phyloP scores from a whole-genome alignment of 1,140 invertebrate genomes.

The Cotesia chilonis region DNA sequence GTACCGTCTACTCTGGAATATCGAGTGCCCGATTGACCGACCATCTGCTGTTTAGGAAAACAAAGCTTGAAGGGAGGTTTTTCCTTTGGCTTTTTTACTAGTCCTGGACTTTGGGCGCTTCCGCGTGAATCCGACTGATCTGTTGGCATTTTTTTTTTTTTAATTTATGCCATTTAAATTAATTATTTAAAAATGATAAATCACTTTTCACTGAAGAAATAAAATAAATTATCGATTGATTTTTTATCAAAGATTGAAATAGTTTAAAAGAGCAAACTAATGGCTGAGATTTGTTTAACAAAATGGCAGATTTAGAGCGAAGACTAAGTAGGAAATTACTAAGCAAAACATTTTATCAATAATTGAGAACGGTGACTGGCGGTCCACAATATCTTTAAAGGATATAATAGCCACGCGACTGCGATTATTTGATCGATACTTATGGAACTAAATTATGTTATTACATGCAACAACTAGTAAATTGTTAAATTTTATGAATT shows the following conservation, averaged over 20 bases:
- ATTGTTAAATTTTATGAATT: neutral
- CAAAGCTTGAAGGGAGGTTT: conserved; percentile 56
- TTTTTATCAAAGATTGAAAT: no score
- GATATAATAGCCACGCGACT: neutral
- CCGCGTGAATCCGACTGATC: conserved; percentile 33
- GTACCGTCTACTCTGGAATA: conserved; percentile 50
- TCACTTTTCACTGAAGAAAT: no score
- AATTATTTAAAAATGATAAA: no score
- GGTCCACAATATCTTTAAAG: no score
- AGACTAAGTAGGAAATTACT: neutral
- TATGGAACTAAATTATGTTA: neutral
- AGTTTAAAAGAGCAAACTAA: neutral
- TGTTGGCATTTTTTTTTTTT: conserved; percentile 25
- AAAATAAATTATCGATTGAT: no score
- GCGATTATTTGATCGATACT: conserved; percentile 13
- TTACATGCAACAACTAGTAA: neutral
- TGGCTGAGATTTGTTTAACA: neutral
- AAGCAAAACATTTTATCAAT: neutral
- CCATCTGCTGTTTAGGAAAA: conserved; percentile 53
- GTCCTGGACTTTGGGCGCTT: conserved; percentile 21
- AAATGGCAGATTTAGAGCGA: neutral
- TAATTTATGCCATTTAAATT: neutral
- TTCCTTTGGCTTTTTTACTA: conserved; percentile 39
- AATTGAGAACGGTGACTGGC: neutral
- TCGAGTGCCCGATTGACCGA: conserved; percentile 49